Evolutionary conservation across 2,113 vertebrate species (phyloP).

Genomic region (Otis tarda): DNA sequence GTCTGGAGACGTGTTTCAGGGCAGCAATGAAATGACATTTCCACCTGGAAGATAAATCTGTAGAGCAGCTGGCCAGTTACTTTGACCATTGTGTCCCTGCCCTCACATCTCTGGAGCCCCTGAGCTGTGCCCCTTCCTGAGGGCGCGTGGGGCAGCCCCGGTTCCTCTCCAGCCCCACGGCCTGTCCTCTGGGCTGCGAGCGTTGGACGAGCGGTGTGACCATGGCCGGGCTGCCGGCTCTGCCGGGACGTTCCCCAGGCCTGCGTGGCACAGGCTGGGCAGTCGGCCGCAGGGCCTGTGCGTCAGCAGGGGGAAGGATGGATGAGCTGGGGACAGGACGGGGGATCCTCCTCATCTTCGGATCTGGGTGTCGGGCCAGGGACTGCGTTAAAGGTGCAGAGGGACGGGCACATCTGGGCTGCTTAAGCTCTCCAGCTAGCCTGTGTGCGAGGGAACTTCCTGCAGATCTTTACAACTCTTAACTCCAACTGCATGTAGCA

Average conservation of each 20-base stretch:
- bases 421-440: not conserved
- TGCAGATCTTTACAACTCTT: not conserved
- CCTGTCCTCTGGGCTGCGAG: not conserved
- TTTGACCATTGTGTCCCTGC: not conserved
- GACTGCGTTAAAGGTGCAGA: not conserved
- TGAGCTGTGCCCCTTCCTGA: not conserved
- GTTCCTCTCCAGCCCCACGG: not conserved
- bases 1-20: not conserved
- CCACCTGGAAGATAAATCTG: not conserved
- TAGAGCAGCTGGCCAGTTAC: not conserved
- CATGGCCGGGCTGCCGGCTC: not conserved
- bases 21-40: not conserved
- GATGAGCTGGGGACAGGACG: not conserved
- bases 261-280: not conserved
- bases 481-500: not conserved
- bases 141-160: not conserved
- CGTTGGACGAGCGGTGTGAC: not conserved
- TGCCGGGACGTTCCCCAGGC: not conserved
- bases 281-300: not conserved
- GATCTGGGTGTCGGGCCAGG: not conserved
- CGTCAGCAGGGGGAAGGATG: not conserved
- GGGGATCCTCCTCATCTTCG: not conserved
- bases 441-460: not conserved
- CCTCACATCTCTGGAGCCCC: not conserved
- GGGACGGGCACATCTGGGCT: not conserved